Base-by-base conservation (phyloP, 2,888 invertebrate genomes). In the Seira sanloemensis region DNA sequence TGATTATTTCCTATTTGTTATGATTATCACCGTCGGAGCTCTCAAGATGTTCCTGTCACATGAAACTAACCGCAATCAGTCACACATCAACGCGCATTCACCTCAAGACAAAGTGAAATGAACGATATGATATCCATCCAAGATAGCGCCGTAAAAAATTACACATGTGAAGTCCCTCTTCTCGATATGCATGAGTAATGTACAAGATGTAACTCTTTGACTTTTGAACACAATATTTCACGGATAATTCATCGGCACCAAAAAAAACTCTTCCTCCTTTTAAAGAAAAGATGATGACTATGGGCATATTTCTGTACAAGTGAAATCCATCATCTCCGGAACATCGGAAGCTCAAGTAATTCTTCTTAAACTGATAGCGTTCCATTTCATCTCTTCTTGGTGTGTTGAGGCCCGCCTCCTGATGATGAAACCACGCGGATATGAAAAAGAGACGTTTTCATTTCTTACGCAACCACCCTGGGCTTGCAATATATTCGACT, bases 1-100 rank as follows among this genome's bases (percentile, higher is more conserved):
- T 83, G 83, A 83, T 83, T 73, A 83, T 77, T 81, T 62, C 83
- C 77, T 67, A 83, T 83, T 83, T 83, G 83, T 83, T 83, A 83
- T 83, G 83, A 83, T 83, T 83, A 83, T 83, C 83, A 0, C 83
- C 21, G 77, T 73, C 24, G 77, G 77, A 68, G 77, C 18, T 21
- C 69, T 37, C 21, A 12, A 37, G 37, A 69, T 5, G 69, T 27
- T 27, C 25, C 27, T 69, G 69, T 69, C 69, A 69, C 27, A 69
- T 69, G 58, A 72, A 58, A 54, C 54, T 25, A 37, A 46, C 76
- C 71, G 71, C 74, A 71, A 81, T 81, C 81, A 76, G 81, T 81
- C 81, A 81, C 81, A 81, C 76, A 81, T 80, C 74, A 75, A 68
- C 69, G 50, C 75, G 50, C 54, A 37, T 46, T 16, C 71, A 19